Conservation (phyloP, 2,888 invertebrate species). For the Hylaea fasciaria region DNA sequence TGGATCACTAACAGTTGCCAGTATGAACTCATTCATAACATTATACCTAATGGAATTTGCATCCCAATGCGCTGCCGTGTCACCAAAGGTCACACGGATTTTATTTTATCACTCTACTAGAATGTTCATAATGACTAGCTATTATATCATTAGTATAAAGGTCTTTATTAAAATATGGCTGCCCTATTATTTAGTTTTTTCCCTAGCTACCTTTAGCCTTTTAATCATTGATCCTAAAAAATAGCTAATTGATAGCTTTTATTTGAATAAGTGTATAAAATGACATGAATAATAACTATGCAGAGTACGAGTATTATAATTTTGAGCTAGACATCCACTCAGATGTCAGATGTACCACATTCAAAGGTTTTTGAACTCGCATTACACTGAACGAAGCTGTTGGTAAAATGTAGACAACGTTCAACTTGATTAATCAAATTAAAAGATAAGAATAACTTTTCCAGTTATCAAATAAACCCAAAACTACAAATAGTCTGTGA, state of each 20-base stretch:
- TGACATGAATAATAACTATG: too few relatives aligned
- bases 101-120: conserved; percentile 40
- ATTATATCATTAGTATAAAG: conserved; percentile 20
- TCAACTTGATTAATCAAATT: conserved; percentile 18
- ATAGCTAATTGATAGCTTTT: too few relatives aligned
- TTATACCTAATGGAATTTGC: conserved; percentile 60
- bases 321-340: conserved; percentile 21
- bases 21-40: conserved; percentile 61
- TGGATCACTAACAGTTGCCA: conserved; percentile 55
- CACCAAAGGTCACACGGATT: conserved; percentile 50
- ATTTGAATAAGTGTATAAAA: too few relatives aligned
- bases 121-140: conserved; percentile 15
- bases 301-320: too few relatives aligned
- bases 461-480: conserved; percentile 10
- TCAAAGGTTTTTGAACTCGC: conserved; percentile 15
- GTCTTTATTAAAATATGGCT: conserved; percentile 22
- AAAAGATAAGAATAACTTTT: conserved; percentile 16
- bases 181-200: conserved; percentile 35
- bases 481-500: conserved; percentile 16
- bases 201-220: not conserved
- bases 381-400: conserved; percentile 4
- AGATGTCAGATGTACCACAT: conserved; percentile 13
- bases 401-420: conserved; percentile 2
- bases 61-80: conserved; percentile 55
- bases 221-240: conserved; percentile 5